Conservation (phyloP, 2,113 vertebrate genomes). For the Eptesicus fuscus region DNA sequence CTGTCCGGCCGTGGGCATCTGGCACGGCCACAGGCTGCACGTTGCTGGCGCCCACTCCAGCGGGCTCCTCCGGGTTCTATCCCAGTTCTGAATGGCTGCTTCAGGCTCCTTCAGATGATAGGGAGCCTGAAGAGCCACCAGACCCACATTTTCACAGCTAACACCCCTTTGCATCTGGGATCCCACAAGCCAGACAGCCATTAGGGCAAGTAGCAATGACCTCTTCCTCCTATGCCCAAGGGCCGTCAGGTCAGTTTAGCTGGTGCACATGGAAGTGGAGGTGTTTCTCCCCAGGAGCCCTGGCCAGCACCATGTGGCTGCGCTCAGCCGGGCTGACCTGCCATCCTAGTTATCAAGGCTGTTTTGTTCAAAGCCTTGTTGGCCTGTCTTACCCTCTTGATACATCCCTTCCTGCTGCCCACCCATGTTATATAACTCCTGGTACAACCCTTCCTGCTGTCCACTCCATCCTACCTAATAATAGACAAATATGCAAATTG, state of each 20-base stretch:
- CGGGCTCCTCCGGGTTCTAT: not conserved
- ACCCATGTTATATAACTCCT: not conserved
- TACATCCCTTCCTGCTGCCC: not conserved
- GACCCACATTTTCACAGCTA: not conserved
- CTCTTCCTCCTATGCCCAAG: not conserved
- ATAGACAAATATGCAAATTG: too few relatives aligned
- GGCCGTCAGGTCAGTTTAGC: not conserved
- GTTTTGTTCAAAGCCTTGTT: not conserved
- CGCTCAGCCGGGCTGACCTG: not conserved
- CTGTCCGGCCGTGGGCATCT: not conserved
- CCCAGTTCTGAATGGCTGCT: not conserved
- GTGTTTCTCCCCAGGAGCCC: not conserved
- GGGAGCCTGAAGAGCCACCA: not conserved
- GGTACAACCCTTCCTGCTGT: too few relatives aligned
- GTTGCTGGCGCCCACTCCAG: not conserved
- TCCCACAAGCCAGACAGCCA: not conserved
- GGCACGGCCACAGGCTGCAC: not conserved
- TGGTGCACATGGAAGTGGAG: fast-evolving
- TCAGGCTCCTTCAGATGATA: not conserved
- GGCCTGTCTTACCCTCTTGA: not conserved
- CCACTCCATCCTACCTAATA: too few relatives aligned
- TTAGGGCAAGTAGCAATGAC: not conserved
- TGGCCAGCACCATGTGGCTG: not conserved
- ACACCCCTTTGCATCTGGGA: not conserved
- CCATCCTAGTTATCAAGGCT: not conserved